Evolutionary conservation across 2,888 invertebrate genomes (phyloP), one percentile per base, ranked within the genome.

Genomic region (Callimorpha dominula): DNA sequence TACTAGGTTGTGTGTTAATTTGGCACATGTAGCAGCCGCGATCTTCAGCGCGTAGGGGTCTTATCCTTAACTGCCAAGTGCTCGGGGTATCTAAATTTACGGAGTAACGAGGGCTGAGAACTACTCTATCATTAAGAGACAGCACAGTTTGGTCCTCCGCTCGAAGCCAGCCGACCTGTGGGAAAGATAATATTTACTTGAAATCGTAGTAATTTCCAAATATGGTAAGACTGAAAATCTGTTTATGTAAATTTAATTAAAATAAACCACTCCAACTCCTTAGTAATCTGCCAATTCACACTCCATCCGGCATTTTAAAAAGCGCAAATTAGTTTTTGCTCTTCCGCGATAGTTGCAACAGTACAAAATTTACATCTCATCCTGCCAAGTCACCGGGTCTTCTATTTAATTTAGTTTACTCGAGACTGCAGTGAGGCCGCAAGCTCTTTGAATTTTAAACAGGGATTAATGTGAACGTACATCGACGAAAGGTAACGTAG

Each of bases 21-120:
- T 98, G 98, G 89, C 98, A 98, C 98, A 98, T 98, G 93, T 98
- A 98, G 91, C 98, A 98, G 77, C 98, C 98, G 65, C 97, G 96
- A 92, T 98, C 98, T 57, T 97, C 96, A 86, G 98, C 98, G 80
- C 97, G 96, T 70, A 98, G 96, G 78, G 98, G 98, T 76, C 97
- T 96, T 87, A 98, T 98, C 90, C 98, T 97, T 73, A 98, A 96
- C 91, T 98, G 98, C 98, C 98, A 98, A 78, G 98, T 98, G 85
- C 97, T 96, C 75, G 97, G 97, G 74, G 98, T 97, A 91, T 98
- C 98, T 90, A 98, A 97, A 86, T 97, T 97, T 65, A 98, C 98
- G 85, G 97, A 97, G 89, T 98, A 97, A 64, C 98, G 96, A 4
- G 97, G 97, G 87, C 98, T 98, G 88, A 98, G 98, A 9, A 98